Evolutionary conservation across 2,113 vertebrate genomes (phyloP).

Genomic region (Sarotherodon lohbergeri): DNA sequence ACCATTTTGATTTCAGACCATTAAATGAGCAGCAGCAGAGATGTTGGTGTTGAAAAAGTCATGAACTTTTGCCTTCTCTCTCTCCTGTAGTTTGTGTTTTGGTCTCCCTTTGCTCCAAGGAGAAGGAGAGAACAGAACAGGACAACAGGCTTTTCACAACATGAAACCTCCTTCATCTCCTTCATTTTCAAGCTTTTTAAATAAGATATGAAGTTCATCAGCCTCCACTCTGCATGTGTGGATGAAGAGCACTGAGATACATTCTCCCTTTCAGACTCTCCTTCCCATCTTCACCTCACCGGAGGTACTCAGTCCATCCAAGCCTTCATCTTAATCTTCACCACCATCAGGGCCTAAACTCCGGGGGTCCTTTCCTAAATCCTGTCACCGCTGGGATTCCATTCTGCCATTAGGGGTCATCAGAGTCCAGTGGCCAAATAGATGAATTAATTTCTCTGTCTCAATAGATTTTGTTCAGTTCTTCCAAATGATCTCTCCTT

Average conservation of each 20-base stretch:
- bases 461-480: neutral
- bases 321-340: neutral
- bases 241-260: neutral
- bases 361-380: neutral
- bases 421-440: neutral
- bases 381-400: neutral
- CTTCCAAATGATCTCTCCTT: fast-evolving
- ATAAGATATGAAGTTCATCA: neutral
- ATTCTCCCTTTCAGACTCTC: neutral
- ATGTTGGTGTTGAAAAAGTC: neutral
- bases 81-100: neutral
- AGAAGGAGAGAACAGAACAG: neutral
- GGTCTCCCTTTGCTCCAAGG: neutral
- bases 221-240: neutral
- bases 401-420: neutral
- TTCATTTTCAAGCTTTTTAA: neutral
- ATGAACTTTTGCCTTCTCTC: neutral
- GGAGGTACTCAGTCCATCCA: neutral
- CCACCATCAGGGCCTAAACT: neutral
- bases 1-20: neutral
- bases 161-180: neutral
- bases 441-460: neutral
- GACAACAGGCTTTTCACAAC: neutral
- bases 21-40: neutral
- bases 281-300: neutral